A percentile compares a stretch with the other conserved stretches of the same genome.
Evolutionary conservation across 2,888 invertebrate species (phyloP).

Genomic region (Bombylius major): DNA sequence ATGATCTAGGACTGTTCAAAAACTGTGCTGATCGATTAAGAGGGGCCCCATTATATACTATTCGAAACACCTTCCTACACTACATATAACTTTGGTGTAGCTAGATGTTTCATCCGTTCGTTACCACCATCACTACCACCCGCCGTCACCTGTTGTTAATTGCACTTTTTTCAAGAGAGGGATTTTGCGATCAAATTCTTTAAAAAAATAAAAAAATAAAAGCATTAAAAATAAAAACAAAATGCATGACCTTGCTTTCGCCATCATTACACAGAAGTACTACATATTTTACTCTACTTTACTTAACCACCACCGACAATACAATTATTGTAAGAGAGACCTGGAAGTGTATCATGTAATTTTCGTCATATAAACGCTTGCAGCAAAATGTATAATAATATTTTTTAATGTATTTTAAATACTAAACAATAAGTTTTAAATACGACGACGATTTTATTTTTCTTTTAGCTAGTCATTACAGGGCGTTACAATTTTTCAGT

Average conservation of each 20-base stretch:
- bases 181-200: conserved; percentile 15
- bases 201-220: background rate
- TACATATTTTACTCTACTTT: too few relatives aligned
- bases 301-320: too few relatives aligned
- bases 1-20: conserved; percentile 39
- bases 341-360: conserved; percentile 7
- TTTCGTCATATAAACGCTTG: background rate
- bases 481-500: background rate
- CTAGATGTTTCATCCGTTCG: background rate
- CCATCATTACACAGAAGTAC: conserved; percentile 7
- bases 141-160: background rate
- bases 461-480: background rate
- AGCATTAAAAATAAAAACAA: background rate
- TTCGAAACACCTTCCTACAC: conserved; percentile 8
- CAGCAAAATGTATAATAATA: background rate
- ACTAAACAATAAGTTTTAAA: background rate
- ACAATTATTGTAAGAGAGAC: conserved; percentile 3
- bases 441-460: background rate
- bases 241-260: conserved; percentile 19
- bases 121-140: background rate
- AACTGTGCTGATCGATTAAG: conserved; percentile 35
- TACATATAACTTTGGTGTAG: background rate
- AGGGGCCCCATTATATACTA: conserved; percentile 34
- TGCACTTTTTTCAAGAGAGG: conserved; percentile 4
- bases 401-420: background rate